phyloP scores from a whole-genome alignment of 2,888 invertebrate genomes.

The Caenorhabditis uteleia region DNA sequence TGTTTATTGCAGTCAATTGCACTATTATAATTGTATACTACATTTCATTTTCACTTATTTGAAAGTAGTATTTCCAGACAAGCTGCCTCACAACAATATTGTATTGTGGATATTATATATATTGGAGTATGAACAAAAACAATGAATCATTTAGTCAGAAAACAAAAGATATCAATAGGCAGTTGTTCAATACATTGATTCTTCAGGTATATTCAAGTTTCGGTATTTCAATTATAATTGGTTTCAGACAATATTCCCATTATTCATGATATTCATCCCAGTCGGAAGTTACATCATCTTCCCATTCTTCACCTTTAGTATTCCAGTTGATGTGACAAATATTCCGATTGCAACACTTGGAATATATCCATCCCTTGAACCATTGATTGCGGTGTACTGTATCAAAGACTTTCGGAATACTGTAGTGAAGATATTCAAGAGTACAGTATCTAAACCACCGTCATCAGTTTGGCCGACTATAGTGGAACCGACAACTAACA shows the following conservation, averaged over 20 bases:
- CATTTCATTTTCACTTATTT: too few species aligned
- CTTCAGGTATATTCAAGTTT: slow-evolving; percentile 16
- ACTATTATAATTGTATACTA: too few species aligned
- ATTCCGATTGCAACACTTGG: slow-evolving; percentile 3
- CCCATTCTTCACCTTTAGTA: slow-evolving; percentile 13
- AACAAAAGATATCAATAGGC: slow-evolving; percentile 18
- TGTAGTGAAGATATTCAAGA: too few species aligned
- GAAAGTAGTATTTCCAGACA: too few species aligned
- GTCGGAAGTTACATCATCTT: slow-evolving; percentile 14
- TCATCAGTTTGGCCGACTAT: too few species aligned
- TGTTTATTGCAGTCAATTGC: too few species aligned
- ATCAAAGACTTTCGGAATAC: slow-evolving; percentile 18
- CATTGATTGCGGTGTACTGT: slow-evolving; percentile 15
- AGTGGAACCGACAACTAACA: too few species aligned
- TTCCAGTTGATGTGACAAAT: slow-evolving; percentile 7
- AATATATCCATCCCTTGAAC: slow-evolving; percentile 16
- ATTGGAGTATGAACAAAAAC: slow-evolving; percentile 6
- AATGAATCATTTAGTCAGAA: slow-evolving; percentile 7
- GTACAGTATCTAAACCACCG: too few species aligned
- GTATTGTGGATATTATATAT: slow-evolving; percentile 10
- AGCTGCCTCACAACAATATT: slow-evolving; percentile 15
- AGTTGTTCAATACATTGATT: slow-evolving; percentile 14
- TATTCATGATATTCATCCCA: slow-evolving; percentile 23
- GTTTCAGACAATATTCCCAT: slow-evolving; percentile 25
- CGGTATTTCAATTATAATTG: too few species aligned